Conservation (phyloP, 2,113 vertebrate genomes). For the Ornithorhynchus anatinus region DNA sequence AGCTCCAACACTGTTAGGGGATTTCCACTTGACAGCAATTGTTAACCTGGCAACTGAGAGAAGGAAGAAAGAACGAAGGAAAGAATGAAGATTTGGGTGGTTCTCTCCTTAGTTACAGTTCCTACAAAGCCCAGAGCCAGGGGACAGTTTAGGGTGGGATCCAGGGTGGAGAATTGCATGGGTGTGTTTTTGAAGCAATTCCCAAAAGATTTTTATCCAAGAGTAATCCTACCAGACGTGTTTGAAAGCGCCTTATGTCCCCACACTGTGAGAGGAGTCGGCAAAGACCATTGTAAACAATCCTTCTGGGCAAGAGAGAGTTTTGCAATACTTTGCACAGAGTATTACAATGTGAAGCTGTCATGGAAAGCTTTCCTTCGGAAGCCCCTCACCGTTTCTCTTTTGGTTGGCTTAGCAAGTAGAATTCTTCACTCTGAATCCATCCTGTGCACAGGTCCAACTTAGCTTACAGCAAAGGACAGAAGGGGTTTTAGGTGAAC, state of each 20-base stretch:
- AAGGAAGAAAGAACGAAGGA: background rate
- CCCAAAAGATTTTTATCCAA: background rate
- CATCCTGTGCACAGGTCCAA: fast-evolving
- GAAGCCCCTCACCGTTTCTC: background rate
- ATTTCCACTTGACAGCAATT: background rate
- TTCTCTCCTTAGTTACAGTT: background rate
- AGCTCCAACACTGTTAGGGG: background rate
- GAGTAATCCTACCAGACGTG: background rate
- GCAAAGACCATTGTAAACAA: fast-evolving
- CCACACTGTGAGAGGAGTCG: fast-evolving
- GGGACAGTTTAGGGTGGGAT: too few relatives aligned
- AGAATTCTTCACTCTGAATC: fast-evolving
- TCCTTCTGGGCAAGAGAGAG: too few relatives aligned
- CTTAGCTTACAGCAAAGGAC: too few relatives aligned
- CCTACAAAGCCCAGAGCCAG: fast-evolving
- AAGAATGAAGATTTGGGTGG: background rate
- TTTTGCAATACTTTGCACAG: too few relatives aligned
- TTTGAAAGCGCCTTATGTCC: background rate
- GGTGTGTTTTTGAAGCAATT: background rate
- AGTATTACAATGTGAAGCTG: too few relatives aligned
- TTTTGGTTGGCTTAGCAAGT: background rate
- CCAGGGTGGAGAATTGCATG: background rate
- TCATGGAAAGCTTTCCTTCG: too few relatives aligned
- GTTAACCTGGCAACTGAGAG: background rate
- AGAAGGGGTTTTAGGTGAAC: background rate